Evolutionary conservation across 2,888 invertebrate species (phyloP), one percentile per base, ranked within the genome.

Genomic region (Amblyteles armatorius): DNA sequence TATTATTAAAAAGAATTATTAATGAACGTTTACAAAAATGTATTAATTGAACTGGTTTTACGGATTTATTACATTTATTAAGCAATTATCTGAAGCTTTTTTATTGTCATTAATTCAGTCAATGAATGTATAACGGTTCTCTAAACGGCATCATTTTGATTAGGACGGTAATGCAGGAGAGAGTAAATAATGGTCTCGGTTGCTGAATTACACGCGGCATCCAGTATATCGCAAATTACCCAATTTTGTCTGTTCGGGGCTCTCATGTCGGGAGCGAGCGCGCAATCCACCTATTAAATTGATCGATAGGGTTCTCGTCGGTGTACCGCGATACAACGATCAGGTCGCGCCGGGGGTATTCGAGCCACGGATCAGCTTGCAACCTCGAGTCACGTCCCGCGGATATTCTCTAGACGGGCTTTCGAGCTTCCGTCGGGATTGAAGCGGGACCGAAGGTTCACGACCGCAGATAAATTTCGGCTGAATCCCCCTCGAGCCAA

Each of bases 251-350:
- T 60, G 36, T 26, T 63, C 33, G 19, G 7, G 36, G 19, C 36
- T 36, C 40, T 52, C 55, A 33, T 57, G 13, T 33, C 19, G 29
- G 26, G 60, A 63, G 19, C 52, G 60, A 55, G 29, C 52, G 76
- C 68, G n/a, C 50, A 69, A 81, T 68, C 36, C 68, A 57, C 60
- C 69, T 76, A 81, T 76, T 81, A 76, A 76, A 44, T 82, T 67
- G 67, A 80, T 73, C 73, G 67, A 79, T 63, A 16, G 52, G 50
- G 33, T 63, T 71, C 33, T n/a, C 22, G 29, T 33, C 19, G 52
- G 73, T 80, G 44, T 71, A 77, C 44, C 63, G 77, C 65, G 52
- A 65, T 71, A 77, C 60, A 60, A 60, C 60, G 60, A 16, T 65
- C 16, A 16, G 40, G 19, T n/a, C 69, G 19, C 65, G 40, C 22